phyloP scores from a whole-genome alignment of 2,888 invertebrate genomes.

The Drosophila stalkeri region DNA sequence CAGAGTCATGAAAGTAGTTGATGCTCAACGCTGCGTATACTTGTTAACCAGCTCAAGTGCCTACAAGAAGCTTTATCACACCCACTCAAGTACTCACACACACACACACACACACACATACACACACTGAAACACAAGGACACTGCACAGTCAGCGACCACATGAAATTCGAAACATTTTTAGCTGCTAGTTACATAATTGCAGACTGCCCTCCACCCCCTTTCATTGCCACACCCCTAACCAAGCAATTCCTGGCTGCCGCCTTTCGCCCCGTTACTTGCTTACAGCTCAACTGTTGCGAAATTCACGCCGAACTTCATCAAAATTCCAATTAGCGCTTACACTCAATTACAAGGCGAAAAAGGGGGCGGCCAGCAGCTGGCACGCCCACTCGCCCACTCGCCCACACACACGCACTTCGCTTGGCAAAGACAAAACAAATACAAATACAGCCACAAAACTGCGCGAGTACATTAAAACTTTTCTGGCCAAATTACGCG shows the following conservation, averaged over 20 bases:
- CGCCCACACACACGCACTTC: slow-evolving; percentile 32
- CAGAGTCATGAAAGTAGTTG: slow-evolving; percentile 22
- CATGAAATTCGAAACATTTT: slow-evolving; percentile 76
- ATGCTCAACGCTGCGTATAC: slow-evolving; percentile 62
- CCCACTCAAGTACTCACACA: slow-evolving; percentile 49
- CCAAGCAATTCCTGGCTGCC: neutral
- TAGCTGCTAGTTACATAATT: slow-evolving; percentile 77
- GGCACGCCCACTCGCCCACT: slow-evolving; percentile 56
- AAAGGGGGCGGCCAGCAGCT: slow-evolving; percentile 29
- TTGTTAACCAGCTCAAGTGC: slow-evolving; percentile 64
- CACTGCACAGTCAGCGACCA: slow-evolving; percentile 59
- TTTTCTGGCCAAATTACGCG: slow-evolving; percentile 58
- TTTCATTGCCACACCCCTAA: slow-evolving; percentile 1
- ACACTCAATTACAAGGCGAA: slow-evolving; percentile 76
- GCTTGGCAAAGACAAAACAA: slow-evolving; percentile 52
- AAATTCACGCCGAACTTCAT: slow-evolving; percentile 77
- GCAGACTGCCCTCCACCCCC: slow-evolving; percentile 39
- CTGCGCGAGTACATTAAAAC: slow-evolving; percentile 72
- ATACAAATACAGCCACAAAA: slow-evolving; percentile 59
- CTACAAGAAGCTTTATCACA: slow-evolving; percentile 60
- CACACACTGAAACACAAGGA: neutral
- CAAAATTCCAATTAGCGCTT: slow-evolving; percentile 78
- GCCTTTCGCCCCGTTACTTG: no score
- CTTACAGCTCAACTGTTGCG: slow-evolving; percentile 45
- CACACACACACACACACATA: slow-evolving; percentile 23